A percentile compares a stretch with the other conserved stretches of the same genome.
Evolutionary conservation across 1,140 invertebrate species (phyloP).

Genomic region (Ceratina calcarata): DNA sequence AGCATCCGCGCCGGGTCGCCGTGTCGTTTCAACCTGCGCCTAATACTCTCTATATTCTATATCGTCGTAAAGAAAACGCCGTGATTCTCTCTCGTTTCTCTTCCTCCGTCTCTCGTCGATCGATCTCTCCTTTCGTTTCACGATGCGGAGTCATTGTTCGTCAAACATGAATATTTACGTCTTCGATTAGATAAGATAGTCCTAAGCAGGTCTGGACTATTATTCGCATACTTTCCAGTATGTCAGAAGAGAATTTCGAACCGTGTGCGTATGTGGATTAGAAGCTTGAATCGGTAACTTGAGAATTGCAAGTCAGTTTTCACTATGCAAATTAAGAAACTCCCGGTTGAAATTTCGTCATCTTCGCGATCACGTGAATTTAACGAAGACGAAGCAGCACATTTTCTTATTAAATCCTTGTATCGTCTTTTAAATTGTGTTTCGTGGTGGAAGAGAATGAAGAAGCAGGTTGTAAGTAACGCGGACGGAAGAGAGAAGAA

Average conservation of each 20-base stretch:
- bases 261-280: no score
- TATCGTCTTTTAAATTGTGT: no score
- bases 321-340: no score
- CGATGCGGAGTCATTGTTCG: slow-evolving; percentile 42
- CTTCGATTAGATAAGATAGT: slow-evolving; percentile 38
- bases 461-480: not conserved
- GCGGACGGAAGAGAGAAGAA: slow-evolving; percentile 22
- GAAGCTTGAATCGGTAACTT: no score
- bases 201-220: no score
- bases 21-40: slow-evolving; percentile 67
- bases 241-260: no score
- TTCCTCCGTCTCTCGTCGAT: not conserved
- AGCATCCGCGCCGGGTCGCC: slow-evolving; percentile 72
- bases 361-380: no score
- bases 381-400: no score
- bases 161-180: slow-evolving; percentile 13
- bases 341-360: no score
- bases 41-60: slow-evolving; percentile 75
- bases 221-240: slow-evolving; percentile 26
- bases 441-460: no score
- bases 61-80: slow-evolving; percentile 64
- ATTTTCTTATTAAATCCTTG: no score
- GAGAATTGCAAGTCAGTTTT: no score
- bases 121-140: slow-evolving; percentile 26
- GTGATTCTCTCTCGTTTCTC: slow-evolving; percentile 37